Evolutionary conservation across 2,113 vertebrate species (phyloP), one percentile per base, ranked within the genome.

Genomic region (Pollachius pollachius): DNA sequence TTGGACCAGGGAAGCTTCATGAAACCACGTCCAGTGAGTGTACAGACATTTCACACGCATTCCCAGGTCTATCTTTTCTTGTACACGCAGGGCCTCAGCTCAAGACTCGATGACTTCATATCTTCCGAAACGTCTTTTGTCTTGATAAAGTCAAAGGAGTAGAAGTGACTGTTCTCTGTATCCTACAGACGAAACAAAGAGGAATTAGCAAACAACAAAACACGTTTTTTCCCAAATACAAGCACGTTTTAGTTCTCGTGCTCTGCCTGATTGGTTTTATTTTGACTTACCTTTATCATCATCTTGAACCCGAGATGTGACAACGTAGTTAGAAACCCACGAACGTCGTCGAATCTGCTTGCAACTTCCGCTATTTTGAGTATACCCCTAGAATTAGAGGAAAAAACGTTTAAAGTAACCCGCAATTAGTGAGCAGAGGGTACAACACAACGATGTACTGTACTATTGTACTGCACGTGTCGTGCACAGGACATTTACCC

Each of bases 351-450:
- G 17, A 98, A 99, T 64, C 97, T 92, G 64, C 97, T 99, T 34
- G 95, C 93, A 60, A 98, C 96, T 77, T 99, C 96, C 0, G 96
- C 96, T 64, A 99, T 91, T 90, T 96, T 92, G 68, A 98, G 89
- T 4, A 94, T 81, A 9, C 96, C 97, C 68, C 97, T 99, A 68
- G 0, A 30, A 84, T 34, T 60, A 65, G 60, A 0, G 66, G 1
- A 0, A 1, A 68, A 64, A 23, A 56, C 3, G 75, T 13, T 81
- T 37, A 71, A 3, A 34, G 8, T 16, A 1, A 62, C 2, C 37
- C 4, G 54, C 15, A 57, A 7, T n/a, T 57, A 5, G n/a, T 57
- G 16, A 57, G 13, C 12, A 12, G 3, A 1, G n/a, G 17, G 41
- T 13, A 48, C 12, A 13, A 48, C 41, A 13, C 41, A 48, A 48